Evolutionary conservation across 2,888 invertebrate genomes (phyloP).

Genomic region (Ptychoptera contaminata): DNA sequence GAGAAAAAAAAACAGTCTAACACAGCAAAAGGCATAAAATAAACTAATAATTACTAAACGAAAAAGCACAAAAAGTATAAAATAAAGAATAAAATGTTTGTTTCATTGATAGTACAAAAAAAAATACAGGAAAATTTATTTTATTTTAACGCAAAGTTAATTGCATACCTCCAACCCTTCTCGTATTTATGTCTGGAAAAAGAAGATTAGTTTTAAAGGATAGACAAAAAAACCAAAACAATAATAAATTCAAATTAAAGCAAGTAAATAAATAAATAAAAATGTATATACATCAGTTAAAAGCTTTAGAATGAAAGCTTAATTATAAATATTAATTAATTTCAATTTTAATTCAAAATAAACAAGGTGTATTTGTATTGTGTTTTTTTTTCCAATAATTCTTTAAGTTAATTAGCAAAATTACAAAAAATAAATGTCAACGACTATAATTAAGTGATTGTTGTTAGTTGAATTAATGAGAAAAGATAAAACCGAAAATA

Average conservation of each 20-base stretch:
- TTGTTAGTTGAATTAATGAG: neutral
- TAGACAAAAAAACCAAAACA: neutral
- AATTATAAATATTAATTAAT: neutral
- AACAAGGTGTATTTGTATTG: neutral
- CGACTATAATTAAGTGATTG: no score
- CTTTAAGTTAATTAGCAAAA: neutral
- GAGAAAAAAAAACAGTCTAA: neutral
- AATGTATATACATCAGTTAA: neutral
- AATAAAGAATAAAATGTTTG: neutral
- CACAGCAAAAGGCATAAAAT: neutral
- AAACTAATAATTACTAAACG: neutral
- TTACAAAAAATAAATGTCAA: neutral
- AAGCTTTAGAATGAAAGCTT: neutral
- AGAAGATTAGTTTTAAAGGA: constrained; percentile 5
- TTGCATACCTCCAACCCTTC: constrained; percentile 56
- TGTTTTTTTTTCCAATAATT: neutral
- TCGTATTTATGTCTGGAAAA: constrained; percentile 59
- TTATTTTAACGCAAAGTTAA: neutral
- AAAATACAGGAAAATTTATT: no score
- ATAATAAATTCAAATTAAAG: neutral
- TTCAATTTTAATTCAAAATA: neutral
- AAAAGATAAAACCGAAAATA: neutral
- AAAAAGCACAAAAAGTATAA: neutral
- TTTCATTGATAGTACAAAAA: no score
- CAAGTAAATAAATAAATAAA: constrained; percentile 7